Evolutionary conservation across 92 coral and sea anemone genomes (phyloP), one percentile per base, ranked within the genome.

Genomic region (Blastomussa wellsi): DNA sequence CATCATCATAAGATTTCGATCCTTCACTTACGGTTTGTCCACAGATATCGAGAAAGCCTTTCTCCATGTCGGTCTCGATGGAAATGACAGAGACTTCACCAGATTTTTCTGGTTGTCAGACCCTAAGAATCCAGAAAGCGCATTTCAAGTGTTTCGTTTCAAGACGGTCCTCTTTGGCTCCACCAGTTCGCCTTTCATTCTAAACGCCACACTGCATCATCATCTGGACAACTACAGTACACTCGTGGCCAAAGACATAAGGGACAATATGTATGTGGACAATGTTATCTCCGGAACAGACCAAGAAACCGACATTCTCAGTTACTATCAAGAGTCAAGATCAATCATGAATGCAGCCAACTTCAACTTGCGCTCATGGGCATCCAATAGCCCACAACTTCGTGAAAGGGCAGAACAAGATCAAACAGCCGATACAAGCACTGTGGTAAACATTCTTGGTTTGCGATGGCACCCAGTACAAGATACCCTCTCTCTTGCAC

Each of bases 151-250:
- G 31, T 88, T 72, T 72, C 83, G 93, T 16, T 91, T 91, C 82
- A 91, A 91, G 73, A 78, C 91, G 22, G 86, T 91, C 70, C 86
- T 91, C 37, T 87, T 91, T 77, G 93, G 91, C 31, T 81, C 91
- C 2, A 49, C 84, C 32, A 88, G 93, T 53, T 88, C 93, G 20
- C 93, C 93, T 0, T 90, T 90, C 41, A 90, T 90, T 64, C 49
- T 83, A 26, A 87, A 83, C 79, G 89, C 88, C 9, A 84, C 84
- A 35, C 60, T 87, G 33, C 33, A 71, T 72, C 55, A 35, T 64
- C 86, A 80, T 71, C 86, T 87, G 24, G 33, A 26, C 76, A 7
- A 72, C 39, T 67, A 83, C 87, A 49, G 57, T 59, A 35, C 86
- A 80, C 28, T 15, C 1, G 84, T 80, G 6, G 44, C 90, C 17